Percentiles rank a stretch among this genome's conserved stretches.
Conservation (phyloP, 2,888 invertebrate genomes). For the Archips crataeganus region DNA sequence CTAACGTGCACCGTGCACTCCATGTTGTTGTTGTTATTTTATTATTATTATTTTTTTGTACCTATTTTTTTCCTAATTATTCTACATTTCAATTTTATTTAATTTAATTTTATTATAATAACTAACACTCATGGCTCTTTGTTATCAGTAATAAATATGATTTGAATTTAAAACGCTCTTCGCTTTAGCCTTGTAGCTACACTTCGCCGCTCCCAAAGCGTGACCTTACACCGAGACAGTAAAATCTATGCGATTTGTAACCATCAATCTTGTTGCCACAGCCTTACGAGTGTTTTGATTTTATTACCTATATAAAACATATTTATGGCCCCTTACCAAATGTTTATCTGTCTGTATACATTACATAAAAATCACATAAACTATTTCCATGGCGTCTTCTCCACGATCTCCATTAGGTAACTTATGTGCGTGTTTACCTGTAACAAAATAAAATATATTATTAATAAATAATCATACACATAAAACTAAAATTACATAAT, state of each 20-base stretch:
- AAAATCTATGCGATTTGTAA: constrained; percentile 37
- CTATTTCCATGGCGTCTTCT: not conserved
- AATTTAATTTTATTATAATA: too few relatives aligned
- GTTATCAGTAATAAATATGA: too few relatives aligned
- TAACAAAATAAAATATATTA: constrained; percentile 21
- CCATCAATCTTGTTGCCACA: constrained; percentile 42
- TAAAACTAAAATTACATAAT: not conserved
- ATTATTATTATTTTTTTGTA: too few relatives aligned
- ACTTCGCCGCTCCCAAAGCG: constrained; percentile 9
- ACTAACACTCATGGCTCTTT: too few relatives aligned
- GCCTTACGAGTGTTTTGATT: constrained; percentile 41
- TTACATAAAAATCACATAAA: constrained; percentile 28
- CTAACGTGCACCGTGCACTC: too few relatives aligned
- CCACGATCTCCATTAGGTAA: constrained; percentile 1
- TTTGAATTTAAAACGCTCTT: too few relatives aligned
- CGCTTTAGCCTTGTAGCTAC: not conserved
- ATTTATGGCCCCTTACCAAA: constrained; percentile 31
- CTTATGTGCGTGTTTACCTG: constrained; percentile 18
- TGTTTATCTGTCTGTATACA: constrained; percentile 11
- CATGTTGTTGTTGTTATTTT: too few relatives aligned
- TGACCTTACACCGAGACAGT: constrained; percentile 36
- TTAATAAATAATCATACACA: not conserved
- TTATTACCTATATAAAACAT: constrained; percentile 39
- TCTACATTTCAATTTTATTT: too few relatives aligned
- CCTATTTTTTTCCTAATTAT: too few relatives aligned